Conservation (phyloP, 1,140 invertebrate species). For the Panagrolaimus sp. region DNA sequence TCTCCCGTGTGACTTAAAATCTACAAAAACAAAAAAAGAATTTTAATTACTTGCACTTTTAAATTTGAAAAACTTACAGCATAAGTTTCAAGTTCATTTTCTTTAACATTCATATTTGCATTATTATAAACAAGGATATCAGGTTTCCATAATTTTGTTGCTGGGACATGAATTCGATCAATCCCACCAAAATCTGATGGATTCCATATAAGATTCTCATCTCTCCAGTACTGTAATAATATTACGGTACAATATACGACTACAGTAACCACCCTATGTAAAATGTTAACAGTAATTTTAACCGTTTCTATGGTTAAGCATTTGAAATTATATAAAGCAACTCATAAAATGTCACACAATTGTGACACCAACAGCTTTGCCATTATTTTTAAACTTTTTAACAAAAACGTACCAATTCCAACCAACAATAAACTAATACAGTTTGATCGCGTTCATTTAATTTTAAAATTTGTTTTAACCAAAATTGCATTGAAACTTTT, state of each 20-base stretch:
- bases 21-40: background rate
- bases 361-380: too few species aligned
- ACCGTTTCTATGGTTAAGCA: too few species aligned
- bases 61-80: conserved; percentile 42
- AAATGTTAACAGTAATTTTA: too few species aligned
- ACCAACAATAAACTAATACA: conserved; percentile 41
- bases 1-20: conserved; percentile 25
- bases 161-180: conserved; percentile 58
- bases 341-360: too few species aligned
- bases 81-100: conserved; percentile 53
- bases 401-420: conserved; percentile 33
- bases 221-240: conserved; percentile 57
- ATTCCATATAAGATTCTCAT: conserved; percentile 61
- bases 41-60: conserved; percentile 39
- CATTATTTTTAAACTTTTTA: too few species aligned
- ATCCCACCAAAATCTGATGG: conserved; percentile 58
- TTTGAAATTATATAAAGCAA: too few species aligned
- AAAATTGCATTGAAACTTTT: conserved; percentile 50
- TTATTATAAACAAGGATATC: conserved; percentile 62
- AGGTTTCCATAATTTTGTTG: conserved; percentile 61
- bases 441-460: conserved; percentile 50
- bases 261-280: too few species aligned
- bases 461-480: conserved; percentile 54
- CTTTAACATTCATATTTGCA: conserved; percentile 48
- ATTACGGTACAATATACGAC: too few species aligned